phyloP scores from a whole-genome alignment of 2,888 invertebrate genomes.

The Tachina lurida region DNA sequence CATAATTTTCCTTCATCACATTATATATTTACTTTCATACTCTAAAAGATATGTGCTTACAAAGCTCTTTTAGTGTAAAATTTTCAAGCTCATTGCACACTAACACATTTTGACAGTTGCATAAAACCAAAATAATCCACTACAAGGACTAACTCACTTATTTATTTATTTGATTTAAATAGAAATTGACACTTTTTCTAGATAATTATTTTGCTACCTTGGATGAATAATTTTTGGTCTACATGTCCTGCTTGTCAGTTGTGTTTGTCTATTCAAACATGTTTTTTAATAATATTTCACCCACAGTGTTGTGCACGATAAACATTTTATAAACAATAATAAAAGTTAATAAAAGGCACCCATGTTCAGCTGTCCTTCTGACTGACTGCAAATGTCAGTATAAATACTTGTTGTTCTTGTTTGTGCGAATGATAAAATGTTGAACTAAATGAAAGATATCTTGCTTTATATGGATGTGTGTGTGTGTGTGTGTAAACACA shows the following conservation, averaged over 20 bases:
- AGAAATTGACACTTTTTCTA: slow-evolving; percentile 27
- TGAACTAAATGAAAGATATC: background rate
- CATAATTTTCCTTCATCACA: background rate
- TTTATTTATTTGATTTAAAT: slow-evolving; percentile 26
- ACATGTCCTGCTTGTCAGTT: slow-evolving; percentile 34
- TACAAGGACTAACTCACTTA: background rate
- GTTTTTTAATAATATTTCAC: background rate
- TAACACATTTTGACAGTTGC: background rate
- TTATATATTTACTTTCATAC: no score
- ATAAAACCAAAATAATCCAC: background rate
- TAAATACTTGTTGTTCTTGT: slow-evolving; percentile 4
- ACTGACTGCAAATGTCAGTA: slow-evolving; percentile 30
- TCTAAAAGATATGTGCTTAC: background rate
- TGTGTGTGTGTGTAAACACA: no score
- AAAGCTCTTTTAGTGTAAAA: background rate
- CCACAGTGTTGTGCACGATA: background rate
- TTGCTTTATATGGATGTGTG: no score
- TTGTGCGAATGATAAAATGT: background rate
- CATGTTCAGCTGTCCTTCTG: slow-evolving; percentile 29
- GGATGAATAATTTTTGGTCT: slow-evolving; percentile 24
- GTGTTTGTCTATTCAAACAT: background rate
- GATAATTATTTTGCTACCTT: slow-evolving; percentile 20
- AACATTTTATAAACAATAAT: slow-evolving; percentile 11
- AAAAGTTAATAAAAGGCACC: slow-evolving; percentile 23
- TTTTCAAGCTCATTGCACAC: background rate